These are phyloP conservation scores for Timandra comae DNA, from an alignment of 2,888 invertebrate genomes.

Conservation along the genomic window DNA sequence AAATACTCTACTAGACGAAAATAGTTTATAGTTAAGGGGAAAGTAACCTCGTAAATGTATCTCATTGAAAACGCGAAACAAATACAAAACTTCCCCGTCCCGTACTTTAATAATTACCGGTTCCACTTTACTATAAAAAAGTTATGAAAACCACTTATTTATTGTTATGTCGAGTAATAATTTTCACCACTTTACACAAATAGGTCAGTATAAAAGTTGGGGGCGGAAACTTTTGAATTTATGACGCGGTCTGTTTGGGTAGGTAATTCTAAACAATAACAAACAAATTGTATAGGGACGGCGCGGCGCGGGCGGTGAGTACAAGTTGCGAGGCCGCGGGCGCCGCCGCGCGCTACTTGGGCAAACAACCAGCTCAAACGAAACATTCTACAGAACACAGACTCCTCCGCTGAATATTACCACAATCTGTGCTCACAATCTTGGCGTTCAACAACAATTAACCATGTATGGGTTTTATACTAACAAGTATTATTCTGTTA, in stretches of 20 bases:
- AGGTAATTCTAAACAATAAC: conserved; percentile 63
- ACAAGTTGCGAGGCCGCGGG: conserved; percentile 18
- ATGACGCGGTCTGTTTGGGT: conserved; percentile 53
- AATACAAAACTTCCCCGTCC: conserved; percentile 2
- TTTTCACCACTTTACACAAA: conserved; percentile 43
- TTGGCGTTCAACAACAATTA: too few species aligned
- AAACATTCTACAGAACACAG: conserved; percentile 1
- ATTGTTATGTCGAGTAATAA: conserved; percentile 31
- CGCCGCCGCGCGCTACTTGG: conserved; percentile 7
- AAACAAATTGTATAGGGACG: conserved; percentile 46
- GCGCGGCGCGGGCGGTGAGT: conserved; percentile 23
- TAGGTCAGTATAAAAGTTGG: conserved; percentile 50
- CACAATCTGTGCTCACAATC: too few species aligned
- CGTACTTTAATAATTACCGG: conserved; percentile 3
- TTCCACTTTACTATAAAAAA: conserved; percentile 7
- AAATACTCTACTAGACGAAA: too few species aligned
- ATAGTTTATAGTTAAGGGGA: too few species aligned
- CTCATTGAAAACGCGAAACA: too few species aligned
- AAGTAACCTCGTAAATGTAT: too few species aligned
- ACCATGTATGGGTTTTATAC: too few species aligned
- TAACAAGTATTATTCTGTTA: too few species aligned
- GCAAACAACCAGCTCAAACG: conserved; percentile 14
- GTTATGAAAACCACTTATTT: conserved; percentile 20
- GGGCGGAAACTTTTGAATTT: conserved; percentile 52
- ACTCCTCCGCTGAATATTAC: too few species aligned